phyloP scores from a whole-genome alignment of 2,888 invertebrate genomes.

The Heteromurus nitidus region DNA sequence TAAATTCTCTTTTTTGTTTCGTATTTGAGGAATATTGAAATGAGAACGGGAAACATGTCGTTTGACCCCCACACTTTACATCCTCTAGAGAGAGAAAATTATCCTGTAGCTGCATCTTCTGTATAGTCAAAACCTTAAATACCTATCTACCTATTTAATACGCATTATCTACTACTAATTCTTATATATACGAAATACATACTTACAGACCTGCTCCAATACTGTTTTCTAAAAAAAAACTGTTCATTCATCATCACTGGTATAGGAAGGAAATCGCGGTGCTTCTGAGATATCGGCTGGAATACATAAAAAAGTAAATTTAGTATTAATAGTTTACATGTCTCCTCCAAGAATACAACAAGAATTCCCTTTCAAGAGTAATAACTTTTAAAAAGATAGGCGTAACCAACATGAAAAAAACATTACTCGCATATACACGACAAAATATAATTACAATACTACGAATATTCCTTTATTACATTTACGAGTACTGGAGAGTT shows the following conservation, averaged over 20 bases:
- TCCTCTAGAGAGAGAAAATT: not conserved
- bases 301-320: conserved; percentile 22
- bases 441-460: conserved; percentile 3
- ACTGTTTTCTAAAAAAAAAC: conserved; percentile 24
- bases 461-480: conserved; percentile 34
- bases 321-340: conserved; percentile 15
- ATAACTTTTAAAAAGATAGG: not conserved
- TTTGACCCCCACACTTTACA: not conserved
- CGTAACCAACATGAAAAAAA: not conserved
- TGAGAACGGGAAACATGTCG: not conserved
- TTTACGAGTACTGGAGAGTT: conserved; percentile 51
- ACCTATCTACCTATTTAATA: not conserved
- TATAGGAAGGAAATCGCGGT: conserved; percentile 53
- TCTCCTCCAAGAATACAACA: not conserved
- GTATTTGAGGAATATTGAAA: not conserved
- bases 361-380: conserved; percentile 12
- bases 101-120: not conserved
- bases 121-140: not conserved
- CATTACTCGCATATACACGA: conserved; percentile 4
- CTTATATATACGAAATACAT: too few relatives aligned
- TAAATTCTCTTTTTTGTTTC: not conserved
- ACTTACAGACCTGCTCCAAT: conserved; percentile 47
- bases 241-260: conserved; percentile 47
- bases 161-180: conserved; percentile 3
- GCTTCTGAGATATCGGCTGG: conserved; percentile 64